phyloP scores from a whole-genome alignment of 2,113 vertebrate species.

The Bujurquina vittata region DNA sequence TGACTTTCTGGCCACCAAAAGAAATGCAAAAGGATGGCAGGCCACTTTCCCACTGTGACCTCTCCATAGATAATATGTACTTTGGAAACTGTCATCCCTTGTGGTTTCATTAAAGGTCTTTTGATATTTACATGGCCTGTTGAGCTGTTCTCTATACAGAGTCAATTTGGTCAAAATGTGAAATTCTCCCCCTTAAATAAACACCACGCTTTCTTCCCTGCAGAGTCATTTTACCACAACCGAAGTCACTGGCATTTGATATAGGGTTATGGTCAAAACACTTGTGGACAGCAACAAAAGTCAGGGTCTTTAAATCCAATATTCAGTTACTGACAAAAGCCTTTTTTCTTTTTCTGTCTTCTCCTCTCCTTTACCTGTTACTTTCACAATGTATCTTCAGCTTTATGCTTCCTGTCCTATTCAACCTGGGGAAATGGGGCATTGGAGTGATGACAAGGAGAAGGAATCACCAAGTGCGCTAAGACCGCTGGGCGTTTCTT shows the following conservation, averaged over 20 bases:
- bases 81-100: constrained; percentile 74
- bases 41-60: constrained; percentile 71
- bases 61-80: constrained; percentile 80
- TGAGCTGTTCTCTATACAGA: constrained; percentile 63
- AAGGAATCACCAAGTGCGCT: constrained; percentile 51
- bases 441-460: constrained; percentile 74
- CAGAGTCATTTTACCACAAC: constrained; percentile 83
- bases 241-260: constrained; percentile 78
- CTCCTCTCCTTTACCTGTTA: constrained; percentile 43
- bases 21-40: constrained; percentile 60
- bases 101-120: constrained; percentile 76
- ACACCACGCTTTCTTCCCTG: constrained; percentile 83
- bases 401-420: constrained; percentile 53
- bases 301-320: constrained; percentile 40
- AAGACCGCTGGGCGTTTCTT: constrained; percentile 39
- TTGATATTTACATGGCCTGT: constrained; percentile 73
- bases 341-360: constrained; percentile 6
- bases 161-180: constrained; percentile 71
- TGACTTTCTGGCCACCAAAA: constrained; percentile 73
- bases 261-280: constrained; percentile 61
- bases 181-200: constrained; percentile 74
- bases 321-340: constrained; percentile 25
- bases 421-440: constrained; percentile 69
- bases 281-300: constrained; percentile 57
- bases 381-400: constrained; percentile 37